A percentile compares a stretch with the other conserved stretches of the same genome.
Evolutionary conservation across 1,140 invertebrate genomes (phyloP).

Genomic region (Scaptomyza pallida): DNA sequence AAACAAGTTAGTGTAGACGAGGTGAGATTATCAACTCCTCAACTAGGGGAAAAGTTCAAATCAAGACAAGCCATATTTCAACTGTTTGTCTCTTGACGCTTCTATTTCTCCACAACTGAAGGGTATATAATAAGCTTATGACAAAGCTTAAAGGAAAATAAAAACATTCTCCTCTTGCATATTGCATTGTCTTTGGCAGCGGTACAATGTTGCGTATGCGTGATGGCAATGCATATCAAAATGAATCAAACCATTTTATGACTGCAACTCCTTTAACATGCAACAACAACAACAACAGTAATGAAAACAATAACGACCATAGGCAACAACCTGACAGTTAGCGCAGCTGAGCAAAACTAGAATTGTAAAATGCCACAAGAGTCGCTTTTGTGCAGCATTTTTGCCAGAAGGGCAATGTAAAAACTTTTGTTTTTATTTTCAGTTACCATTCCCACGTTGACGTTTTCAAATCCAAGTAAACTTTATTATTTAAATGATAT

Average conservation of each 20-base stretch:
- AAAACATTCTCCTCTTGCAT: neutral
- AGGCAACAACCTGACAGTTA: neutral
- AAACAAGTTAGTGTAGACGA: too few species aligned
- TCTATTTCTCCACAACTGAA: too few species aligned
- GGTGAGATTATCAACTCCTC: too few species aligned
- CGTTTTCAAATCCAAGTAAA: neutral
- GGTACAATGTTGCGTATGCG: constrained; percentile 56
- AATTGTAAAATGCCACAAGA: neutral
- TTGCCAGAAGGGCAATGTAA: neutral
- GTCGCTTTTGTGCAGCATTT: constrained; percentile 1
- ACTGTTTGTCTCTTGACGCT: too few species aligned
- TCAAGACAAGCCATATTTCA: too few species aligned
- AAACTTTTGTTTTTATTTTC: neutral
- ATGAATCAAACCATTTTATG: constrained; percentile 27
- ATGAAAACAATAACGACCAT: too few species aligned
- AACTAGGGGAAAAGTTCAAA: too few species aligned
- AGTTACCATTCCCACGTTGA: neutral
- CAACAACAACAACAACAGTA: neutral
- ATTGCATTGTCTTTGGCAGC: neutral
- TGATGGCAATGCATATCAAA: constrained; percentile 27
- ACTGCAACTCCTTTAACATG: constrained; percentile 4
- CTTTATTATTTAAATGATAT: neutral
- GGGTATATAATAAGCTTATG: constrained; percentile 4
- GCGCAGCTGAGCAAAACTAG: constrained; percentile 12
- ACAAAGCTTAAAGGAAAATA: neutral